Percentiles rank a stretch among this genome's conserved stretches.
phyloP scores from a whole-genome alignment of 2,888 invertebrate species.

The Yponomeuta malinellus region DNA sequence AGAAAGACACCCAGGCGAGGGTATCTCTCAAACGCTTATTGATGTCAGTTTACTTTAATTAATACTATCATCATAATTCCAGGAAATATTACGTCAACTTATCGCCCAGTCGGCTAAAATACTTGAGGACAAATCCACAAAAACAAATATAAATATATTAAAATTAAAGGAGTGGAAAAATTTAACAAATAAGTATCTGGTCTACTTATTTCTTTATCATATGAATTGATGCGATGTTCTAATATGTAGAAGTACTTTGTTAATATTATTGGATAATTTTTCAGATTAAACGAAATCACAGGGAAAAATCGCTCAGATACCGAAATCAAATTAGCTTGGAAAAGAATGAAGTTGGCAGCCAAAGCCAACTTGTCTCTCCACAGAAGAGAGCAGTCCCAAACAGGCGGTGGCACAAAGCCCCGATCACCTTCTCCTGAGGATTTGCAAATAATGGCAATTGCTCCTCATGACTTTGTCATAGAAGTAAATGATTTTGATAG shows the following conservation, averaged over 20 bases:
- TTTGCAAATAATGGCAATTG: not conserved
- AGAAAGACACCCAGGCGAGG: too few relatives aligned
- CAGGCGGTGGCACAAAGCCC: not conserved
- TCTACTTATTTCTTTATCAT: not conserved
- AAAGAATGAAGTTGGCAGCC: slow-evolving; percentile 1
- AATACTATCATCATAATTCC: not conserved
- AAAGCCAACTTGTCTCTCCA: not conserved
- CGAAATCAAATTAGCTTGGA: not conserved
- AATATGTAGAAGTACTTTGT: not conserved
- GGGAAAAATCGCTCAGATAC: not conserved
- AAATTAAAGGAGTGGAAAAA: slow-evolving; percentile 1
- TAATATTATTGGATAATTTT: not conserved
- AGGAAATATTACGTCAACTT: not conserved
- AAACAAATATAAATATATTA: not conserved
- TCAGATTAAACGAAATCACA: not conserved
- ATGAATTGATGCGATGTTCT: not conserved
- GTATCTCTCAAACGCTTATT: too few relatives aligned
- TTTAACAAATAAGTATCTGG: not conserved
- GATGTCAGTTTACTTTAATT: not conserved
- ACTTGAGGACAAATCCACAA: not conserved
- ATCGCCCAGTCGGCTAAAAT: not conserved
- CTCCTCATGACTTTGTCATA: not conserved
- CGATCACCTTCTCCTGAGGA: not conserved
- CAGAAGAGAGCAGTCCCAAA: not conserved
- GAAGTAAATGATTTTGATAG: not conserved